Evolutionary conservation across 1,140 invertebrate genomes (phyloP).

Genomic region (Radopholus similis): DNA sequence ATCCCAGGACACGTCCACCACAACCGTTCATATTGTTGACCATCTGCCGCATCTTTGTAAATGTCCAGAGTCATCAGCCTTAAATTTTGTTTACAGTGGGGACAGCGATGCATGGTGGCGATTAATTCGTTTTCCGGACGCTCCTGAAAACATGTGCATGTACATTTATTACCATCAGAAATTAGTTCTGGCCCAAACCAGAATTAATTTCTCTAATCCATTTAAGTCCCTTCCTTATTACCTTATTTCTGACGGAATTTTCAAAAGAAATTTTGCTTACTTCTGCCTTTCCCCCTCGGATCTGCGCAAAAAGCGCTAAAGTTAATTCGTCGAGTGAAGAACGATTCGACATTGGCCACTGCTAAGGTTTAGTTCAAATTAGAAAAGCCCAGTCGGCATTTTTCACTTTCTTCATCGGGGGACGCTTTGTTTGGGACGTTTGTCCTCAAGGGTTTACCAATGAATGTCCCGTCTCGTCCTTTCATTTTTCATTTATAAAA

Average conservation of each 20-base stretch:
- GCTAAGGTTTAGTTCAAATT: not conserved
- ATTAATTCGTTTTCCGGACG: conserved; percentile 8
- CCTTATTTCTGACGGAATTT: not conserved
- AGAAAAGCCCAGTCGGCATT: not conserved
- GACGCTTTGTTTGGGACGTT: conserved; percentile 6
- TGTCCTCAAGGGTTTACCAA: not conserved
- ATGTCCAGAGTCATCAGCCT: conserved; percentile 29
- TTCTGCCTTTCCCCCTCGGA: conserved; percentile 21
- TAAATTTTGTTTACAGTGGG: conserved; percentile 30
- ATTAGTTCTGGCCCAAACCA: conserved; percentile 6
- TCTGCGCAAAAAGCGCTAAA: conserved; percentile 21
- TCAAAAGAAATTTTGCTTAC: conserved; percentile 9
- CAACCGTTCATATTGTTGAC: conserved; percentile 26
- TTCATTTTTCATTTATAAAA: no score
- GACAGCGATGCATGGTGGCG: conserved; percentile 17
- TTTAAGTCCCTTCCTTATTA: not conserved
- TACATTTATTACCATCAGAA: no score
- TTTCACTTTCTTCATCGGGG: conserved; percentile 16
- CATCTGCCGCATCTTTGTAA: conserved; percentile 16
- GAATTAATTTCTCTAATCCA: not conserved
- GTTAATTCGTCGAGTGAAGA: conserved; percentile 18
- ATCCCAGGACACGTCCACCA: conserved; percentile 49
- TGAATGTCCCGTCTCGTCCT: no score
- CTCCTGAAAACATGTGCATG: not conserved
- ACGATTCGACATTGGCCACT: conserved; percentile 7